Conservation (phyloP, 2,797 vertebrate species). For the Neoniphon sammara region DNA sequence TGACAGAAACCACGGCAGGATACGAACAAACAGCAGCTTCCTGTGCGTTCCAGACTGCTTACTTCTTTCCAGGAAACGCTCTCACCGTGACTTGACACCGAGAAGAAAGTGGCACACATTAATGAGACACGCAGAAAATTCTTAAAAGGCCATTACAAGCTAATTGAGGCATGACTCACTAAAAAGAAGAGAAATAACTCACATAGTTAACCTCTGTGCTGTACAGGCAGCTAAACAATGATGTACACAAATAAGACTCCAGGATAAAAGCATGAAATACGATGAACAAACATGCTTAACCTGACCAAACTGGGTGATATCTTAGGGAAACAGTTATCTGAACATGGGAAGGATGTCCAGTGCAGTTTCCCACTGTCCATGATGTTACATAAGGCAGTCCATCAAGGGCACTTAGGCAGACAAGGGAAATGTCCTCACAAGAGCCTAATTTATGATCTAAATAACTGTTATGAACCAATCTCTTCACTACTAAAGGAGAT, state of each 20-base stretch:
- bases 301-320: constrained; percentile 50
- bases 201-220: constrained; percentile 25
- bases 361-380: constrained; percentile 69
- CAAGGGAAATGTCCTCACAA: constrained; percentile 67
- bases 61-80: constrained; percentile 58
- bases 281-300: constrained; percentile 61
- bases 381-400: constrained; percentile 45
- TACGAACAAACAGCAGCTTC: constrained; percentile 65
- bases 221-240: constrained; percentile 18
- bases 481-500: constrained; percentile 28
- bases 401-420: constrained; percentile 55
- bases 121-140: constrained; percentile 3
- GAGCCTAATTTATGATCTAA: constrained; percentile 60
- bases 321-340: constrained; percentile 32
- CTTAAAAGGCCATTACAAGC: background rate
- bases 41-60: constrained; percentile 23
- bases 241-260: constrained; percentile 11
- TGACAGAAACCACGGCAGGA: constrained; percentile 53
- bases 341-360: constrained; percentile 73
- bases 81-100: background rate
- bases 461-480: constrained; percentile 43
- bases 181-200: constrained; percentile 18
- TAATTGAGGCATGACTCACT: constrained; percentile 1
- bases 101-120: constrained; percentile 10
- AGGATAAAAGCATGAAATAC: constrained; percentile 22